Percentiles rank a stretch among this genome's conserved stretches.
Evolutionary conservation across 2,888 invertebrate genomes (phyloP).

Genomic region (Dromius quadrimaculatus): DNA sequence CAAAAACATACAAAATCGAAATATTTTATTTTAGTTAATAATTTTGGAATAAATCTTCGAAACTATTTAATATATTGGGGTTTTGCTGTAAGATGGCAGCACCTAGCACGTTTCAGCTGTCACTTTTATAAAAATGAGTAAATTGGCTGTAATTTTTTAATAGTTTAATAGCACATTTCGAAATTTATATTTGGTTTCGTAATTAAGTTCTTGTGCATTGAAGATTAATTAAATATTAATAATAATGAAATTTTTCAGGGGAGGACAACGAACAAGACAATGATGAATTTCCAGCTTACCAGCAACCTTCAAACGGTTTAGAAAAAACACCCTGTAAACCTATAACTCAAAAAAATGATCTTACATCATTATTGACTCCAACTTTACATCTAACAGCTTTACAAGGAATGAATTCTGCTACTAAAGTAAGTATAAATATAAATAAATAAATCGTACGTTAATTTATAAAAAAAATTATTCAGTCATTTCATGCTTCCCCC

Average conservation of each 20-base stretch:
- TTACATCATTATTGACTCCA: slow-evolving; percentile 67
- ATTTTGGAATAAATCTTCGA: too few species aligned
- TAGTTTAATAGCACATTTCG: too few species aligned
- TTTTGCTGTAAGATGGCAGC: too few species aligned
- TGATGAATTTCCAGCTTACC: slow-evolving; percentile 61
- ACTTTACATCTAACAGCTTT: slow-evolving; percentile 66
- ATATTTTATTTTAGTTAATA: too few species aligned
- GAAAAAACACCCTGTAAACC: slow-evolving; percentile 58
- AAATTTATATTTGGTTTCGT: too few species aligned
- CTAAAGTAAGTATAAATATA: slow-evolving; percentile 59
- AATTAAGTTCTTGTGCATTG: too few species aligned
- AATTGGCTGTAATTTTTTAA: too few species aligned
- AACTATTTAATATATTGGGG: too few species aligned
- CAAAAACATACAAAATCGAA: too few species aligned
- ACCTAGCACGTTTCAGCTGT: too few species aligned
- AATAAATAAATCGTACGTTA: background rate
- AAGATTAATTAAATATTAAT: slow-evolving; percentile 53
- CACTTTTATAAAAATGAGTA: too few species aligned
- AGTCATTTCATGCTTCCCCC: slow-evolving; percentile 57
- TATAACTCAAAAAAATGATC: slow-evolving; percentile 58
- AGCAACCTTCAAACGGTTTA: slow-evolving; percentile 56
- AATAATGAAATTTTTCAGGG: slow-evolving; percentile 54
- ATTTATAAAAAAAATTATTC: background rate
- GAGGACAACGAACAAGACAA: slow-evolving; percentile 61
- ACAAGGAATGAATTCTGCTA: slow-evolving; percentile 63